phyloP scores from a whole-genome alignment of 2,113 vertebrate species.

The Corythoichthys haematopterus region DNA sequence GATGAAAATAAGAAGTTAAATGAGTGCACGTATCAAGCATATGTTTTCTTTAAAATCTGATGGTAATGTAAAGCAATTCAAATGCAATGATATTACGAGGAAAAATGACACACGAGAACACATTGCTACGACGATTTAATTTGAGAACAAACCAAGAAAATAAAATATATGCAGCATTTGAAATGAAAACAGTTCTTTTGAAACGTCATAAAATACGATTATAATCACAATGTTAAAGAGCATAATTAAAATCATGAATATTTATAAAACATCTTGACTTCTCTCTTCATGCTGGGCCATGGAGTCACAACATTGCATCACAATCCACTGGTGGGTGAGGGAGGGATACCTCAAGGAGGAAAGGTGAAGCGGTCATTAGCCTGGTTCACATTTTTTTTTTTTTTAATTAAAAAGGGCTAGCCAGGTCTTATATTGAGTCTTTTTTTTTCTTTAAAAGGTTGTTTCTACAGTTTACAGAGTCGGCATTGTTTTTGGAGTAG shows the following conservation, averaged over 20 bases:
- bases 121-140: constrained; percentile 75
- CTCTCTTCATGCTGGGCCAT: constrained; percentile 74
- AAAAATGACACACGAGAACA: constrained; percentile 26
- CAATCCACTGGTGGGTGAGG: constrained; percentile 62
- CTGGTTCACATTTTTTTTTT: constrained; percentile 14
- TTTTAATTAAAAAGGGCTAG: constrained; percentile 15
- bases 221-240: constrained; percentile 64
- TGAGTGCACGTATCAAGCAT: too few species aligned
- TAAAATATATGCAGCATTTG: constrained; percentile 69
- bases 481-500: constrained; percentile 11
- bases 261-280: constrained; percentile 70
- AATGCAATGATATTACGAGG: neutral
- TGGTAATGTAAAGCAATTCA: too few species aligned
- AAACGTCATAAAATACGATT: constrained; percentile 58
- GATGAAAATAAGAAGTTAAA: too few species aligned
- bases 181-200: constrained; percentile 57
- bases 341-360: constrained; percentile 44
- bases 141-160: constrained; percentile 69
- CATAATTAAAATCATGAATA: constrained; percentile 58
- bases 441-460: neutral
- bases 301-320: constrained; percentile 68
- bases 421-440: constrained; percentile 14
- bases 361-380: constrained; percentile 46
- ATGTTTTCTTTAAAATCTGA: too few species aligned
- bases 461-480: neutral